Evolutionary conservation across 37 sponge, comb jelly and placozoan genomes (phyloP), one percentile per base, ranked within the genome.

Genomic region (Aplysina aerophoba): DNA sequence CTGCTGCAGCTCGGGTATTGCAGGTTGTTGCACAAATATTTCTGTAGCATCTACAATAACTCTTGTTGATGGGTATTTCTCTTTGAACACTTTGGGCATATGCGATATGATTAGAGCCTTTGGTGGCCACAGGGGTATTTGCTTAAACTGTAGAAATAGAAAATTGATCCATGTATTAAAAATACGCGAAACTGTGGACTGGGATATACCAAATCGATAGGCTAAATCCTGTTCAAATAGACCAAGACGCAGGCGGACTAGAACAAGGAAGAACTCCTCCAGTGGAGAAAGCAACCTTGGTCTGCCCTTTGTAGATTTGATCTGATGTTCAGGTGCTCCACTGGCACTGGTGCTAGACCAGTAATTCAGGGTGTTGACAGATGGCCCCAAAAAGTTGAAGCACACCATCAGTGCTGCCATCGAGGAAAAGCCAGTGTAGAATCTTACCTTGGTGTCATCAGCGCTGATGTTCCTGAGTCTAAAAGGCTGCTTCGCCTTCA

Each of bases 371-470:
- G 53, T 22, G 22, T 50, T 78, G 21, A 61, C 78, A 64, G 71
- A 25, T 66, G 89, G 89, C 12, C 89, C 89, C 28, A 84, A 36
- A 31, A 72, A 77, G 40, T 63, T 67, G 41, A 79, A 83, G 79
- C 83, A 73, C 15, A 54, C 79, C 27, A 74, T 88, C 20, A 88
- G 55, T 41, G 55, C 83, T 39, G 77, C 77, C 31, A 56, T 64
- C 24, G 68, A 55, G 5, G 80, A 37, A 79, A 88, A 88, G 22
- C 89, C 89, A 55, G 89, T 83, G 62, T 79, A 88, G 31, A 88
- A 88, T 30, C 62, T 58, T 16, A 88, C 84, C 53, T 78, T 88
- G 40, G n/a, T 35, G 17, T 83, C 89, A 84, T 88, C 80, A 31
- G 77, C 68, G 62, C 31, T 59, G 17, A 62, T 78, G 62, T 53